Evolutionary conservation across 2,888 invertebrate genomes (phyloP), one percentile per base, ranked within the genome.

Genomic region (Caenorhabditis angaria): DNA sequence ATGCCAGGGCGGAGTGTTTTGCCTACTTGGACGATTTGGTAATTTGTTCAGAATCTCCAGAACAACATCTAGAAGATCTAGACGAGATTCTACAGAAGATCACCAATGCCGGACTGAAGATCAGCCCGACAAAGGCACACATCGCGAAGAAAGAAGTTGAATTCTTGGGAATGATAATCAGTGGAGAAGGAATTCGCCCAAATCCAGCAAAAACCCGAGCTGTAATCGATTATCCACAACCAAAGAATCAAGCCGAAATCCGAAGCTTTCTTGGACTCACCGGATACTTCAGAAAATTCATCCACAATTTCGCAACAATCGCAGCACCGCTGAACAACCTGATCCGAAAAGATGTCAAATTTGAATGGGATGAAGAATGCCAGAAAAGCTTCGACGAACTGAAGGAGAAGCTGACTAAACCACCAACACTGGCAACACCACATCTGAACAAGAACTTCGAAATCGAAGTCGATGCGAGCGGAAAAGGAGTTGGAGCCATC

Each of bases 101-200:
- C 3, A 48, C 65, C 12, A 20, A 65, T 12, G 41, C 68, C 50
- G 77, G 75, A 2, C 27, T 81, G 65, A 81, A 78, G 58, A 20
- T 78, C 14, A 60, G 57, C 22, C 27, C 61, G 0, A 47, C 55
- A 2, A 81, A 81, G 61, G 77, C 72, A 32, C 35, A 55, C 3
- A 70, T 76, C 27, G 80, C 67, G 0, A 20, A 14, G 2, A 28
- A 24, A 0, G 60, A 69, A 24, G 54, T 80, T 4, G 27, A 56
- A 20, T 81, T 75, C 22, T 54, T 79, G 14, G 80, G 80, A 27
- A 53, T 64, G n/a, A 27, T 74, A 12, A 41, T 81, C 4, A 50
- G 55, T 0, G 55, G 32, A n/a, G 22, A 74, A 1, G 81, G 81
- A n/a, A 57, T 81, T 1, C 35, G 61, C 20, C 65, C 77, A 0